Evolutionary conservation across 2,113 vertebrate genomes (phyloP), one percentile per base, ranked within the genome.

Genomic region (Hipposideros armiger): DNA sequence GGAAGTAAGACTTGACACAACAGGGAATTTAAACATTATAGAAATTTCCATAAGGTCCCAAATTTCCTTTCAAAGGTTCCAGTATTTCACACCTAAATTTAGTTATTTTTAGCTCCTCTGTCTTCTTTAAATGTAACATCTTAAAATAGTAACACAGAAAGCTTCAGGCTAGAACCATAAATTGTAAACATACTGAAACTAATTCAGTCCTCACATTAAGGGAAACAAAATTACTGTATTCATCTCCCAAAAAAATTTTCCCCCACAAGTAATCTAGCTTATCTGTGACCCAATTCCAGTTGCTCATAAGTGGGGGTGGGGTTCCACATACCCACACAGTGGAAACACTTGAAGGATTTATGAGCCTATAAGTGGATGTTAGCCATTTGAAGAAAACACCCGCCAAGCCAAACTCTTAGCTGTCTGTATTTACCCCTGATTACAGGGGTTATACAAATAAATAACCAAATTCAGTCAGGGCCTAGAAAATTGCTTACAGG

Each of bases 391-490:
- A 84, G 96, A 87, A 92, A 90, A 94, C 72, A 66, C 7, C 90
- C 60, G 77, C 45, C 72, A 94, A 45, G 76, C 64, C 80, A 81
- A 81, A 95, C 54, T 78, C 70, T 88, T 40, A 73, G 76, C 40
- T 87, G 30, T 73, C 74, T 95, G 56, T 92, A 87, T 47, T 92
- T 92, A 94, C 67, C 52, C 8, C 36, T 90, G 87, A 96, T 91
- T 95, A 96, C 50, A 95, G 45, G 56, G 91, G 67, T 91, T 94
- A 87, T 14, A 92, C 77, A 97, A 92, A 90, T 90, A 95, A 93
- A 72, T 95, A 87, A 32, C 32, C 32, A 92, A 95, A 95, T 15
- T 26, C 85, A 60, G 56, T 42, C 69, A 95, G 77, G 24, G 85
- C 64, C 82, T 84, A 72, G 50, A 96, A 95, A 87, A 94, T 19